phyloP scores from a whole-genome alignment of 2,797 vertebrate species.

The Zenarchopterus dispar region DNA sequence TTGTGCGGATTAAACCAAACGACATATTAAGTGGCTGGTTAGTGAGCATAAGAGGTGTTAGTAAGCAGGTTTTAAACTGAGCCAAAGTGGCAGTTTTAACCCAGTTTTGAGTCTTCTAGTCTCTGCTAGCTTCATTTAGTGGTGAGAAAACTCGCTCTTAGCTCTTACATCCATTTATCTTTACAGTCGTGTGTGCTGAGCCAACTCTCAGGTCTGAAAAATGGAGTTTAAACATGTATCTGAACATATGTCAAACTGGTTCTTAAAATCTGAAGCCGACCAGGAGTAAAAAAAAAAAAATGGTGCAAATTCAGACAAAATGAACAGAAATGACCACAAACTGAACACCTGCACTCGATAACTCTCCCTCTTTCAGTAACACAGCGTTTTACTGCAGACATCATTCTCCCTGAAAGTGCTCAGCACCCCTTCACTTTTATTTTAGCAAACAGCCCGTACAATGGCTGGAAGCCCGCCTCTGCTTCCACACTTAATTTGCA shows the following conservation, averaged over 20 bases:
- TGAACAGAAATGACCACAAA: neutral
- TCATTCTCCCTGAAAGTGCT: slow-evolving; percentile 26
- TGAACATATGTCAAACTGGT: too few species aligned
- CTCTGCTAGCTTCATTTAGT: neutral
- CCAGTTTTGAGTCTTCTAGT: neutral
- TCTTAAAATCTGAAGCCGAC: neutral
- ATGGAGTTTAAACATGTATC: too few species aligned
- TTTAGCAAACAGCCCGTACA: slow-evolving; percentile 36
- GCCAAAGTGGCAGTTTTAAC: neutral
- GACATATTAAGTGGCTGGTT: slow-evolving; percentile 2
- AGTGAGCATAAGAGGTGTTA: neutral
- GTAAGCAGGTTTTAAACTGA: neutral
- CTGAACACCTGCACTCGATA: slow-evolving; percentile 5
- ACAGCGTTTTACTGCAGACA: slow-evolving; percentile 7
- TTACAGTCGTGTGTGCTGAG: slow-evolving; percentile 8
- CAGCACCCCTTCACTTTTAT: slow-evolving; percentile 13
- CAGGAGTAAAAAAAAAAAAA: neutral
- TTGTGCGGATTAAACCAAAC: neutral
- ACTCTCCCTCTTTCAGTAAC: slow-evolving; percentile 7
- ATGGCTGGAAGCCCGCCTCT: slow-evolving; percentile 22
- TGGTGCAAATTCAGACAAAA: neutral
- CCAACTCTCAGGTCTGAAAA: neutral
- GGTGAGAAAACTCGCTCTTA: neutral
- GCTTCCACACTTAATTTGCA: slow-evolving; percentile 52
- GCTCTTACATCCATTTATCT: neutral